A percentile compares a stretch with the other conserved stretches of the same genome.
phyloP scores from a whole-genome alignment of 2,888 invertebrate genomes.

The Rhodophaea formosa region DNA sequence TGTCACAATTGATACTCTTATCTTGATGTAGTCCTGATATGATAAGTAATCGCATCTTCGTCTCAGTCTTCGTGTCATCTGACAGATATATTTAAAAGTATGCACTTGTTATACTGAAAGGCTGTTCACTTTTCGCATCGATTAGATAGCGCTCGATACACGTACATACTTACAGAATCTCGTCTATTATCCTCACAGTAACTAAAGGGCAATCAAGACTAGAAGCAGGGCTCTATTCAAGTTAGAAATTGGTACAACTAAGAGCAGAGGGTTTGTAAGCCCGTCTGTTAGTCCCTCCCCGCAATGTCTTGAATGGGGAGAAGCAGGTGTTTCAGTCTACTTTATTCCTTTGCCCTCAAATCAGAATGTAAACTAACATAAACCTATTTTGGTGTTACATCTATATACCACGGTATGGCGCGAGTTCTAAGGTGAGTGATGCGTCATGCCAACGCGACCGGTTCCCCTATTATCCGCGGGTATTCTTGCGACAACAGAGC shows the following conservation, averaged over 20 bases:
- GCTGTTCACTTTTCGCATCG: conserved; percentile 1
- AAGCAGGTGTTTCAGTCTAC: too few relatives aligned
- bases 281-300: too few relatives aligned
- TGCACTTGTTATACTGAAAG: conserved; percentile 9
- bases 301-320: too few relatives aligned
- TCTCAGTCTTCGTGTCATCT: too few relatives aligned
- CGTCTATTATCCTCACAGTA: too few relatives aligned
- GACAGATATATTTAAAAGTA: conserved; percentile 8
- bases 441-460: conserved; percentile 62
- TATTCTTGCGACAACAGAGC: conserved; percentile 55
- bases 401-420: conserved; percentile 32
- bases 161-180: neutral
- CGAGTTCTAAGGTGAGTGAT: conserved; percentile 55
- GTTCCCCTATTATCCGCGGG: conserved; percentile 63
- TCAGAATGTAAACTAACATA: too few relatives aligned
- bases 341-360: too few relatives aligned
- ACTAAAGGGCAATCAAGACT: too few relatives aligned
- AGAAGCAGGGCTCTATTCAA: too few relatives aligned
- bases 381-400: neutral
- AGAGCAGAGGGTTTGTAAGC: too few relatives aligned
- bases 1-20: neutral
- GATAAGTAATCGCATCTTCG: conserved; percentile 11
- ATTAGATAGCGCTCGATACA: neutral
- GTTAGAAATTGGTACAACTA: too few relatives aligned
- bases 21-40: conserved; percentile 3